Evolutionary conservation across 2,797 vertebrate genomes (phyloP), one percentile per base, ranked within the genome.

Genomic region (Syncerus caffer): DNA sequence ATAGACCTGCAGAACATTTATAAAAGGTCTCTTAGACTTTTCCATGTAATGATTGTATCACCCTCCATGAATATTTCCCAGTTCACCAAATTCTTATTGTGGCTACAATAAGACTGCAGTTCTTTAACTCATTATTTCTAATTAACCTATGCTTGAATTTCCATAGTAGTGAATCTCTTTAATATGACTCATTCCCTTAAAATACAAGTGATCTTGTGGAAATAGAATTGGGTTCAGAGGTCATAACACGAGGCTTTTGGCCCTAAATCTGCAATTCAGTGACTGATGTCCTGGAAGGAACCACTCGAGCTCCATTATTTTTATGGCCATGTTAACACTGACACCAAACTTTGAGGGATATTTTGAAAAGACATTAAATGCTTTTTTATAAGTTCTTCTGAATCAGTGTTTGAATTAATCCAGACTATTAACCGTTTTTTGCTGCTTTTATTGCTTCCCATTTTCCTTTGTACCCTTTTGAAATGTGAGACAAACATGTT

Each of bases 91-190:
- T 13, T 95, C 19, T 31, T 64, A 67, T 13, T 76, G 62, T 86
- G 27, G 51, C 11, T 58, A 64, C 0, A 50, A n/a, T 31, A 38
- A 78, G 25, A 21, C 53, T 55, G 4, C 4, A 95, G 16, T 83
- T 93, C 60, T 91, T 90, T 93, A 94, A 55, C 11, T 94, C 47
- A 15, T 93, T 85, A 82, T 64, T 92, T 55, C n/a, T 96, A 84
- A 86, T 85, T 85, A 90, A 90, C 17, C 47, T 62, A 25, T 78
- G 27, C 64, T 82, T 85, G 34, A 89, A 87, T 88, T 94, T 90
- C 29, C 42, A 47, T 29, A 45, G n/a, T 74, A 42, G 10, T 79
- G 83, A 90, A 89, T 93, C 38, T 85, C 53, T 92, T 89, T 88
- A 78, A n/a, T 50, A 57, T 57, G 78, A 79, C 58, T 45, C 42